Conservation (phyloP, 2,113 vertebrate species). For the Romanogobio albipinnatus region DNA sequence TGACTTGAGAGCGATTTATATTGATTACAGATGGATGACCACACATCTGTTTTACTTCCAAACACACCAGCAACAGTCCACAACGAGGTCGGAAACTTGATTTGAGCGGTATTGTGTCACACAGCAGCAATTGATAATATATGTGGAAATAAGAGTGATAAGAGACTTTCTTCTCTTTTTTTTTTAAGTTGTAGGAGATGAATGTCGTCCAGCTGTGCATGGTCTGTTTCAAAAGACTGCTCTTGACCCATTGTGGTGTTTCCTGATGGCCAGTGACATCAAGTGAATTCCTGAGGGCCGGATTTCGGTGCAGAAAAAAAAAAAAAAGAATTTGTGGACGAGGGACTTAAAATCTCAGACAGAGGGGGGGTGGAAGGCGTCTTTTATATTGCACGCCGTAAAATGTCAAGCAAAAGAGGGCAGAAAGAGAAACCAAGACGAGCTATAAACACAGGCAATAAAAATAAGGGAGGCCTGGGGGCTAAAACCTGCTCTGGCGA, state of each 20-base stretch:
- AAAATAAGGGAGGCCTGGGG: conserved; percentile 38
- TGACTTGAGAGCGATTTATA: not conserved
- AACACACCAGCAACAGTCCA: not conserved
- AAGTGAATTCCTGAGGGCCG: conserved; percentile 11
- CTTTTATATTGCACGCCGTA: conserved; percentile 44
- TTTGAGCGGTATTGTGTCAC: not conserved
- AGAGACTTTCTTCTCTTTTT: not conserved
- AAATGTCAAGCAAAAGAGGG: conserved; percentile 42
- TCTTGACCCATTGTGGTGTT: conserved; percentile 38
- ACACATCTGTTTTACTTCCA: conserved; percentile 23
- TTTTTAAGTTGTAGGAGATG: not conserved
- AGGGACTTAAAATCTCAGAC: conserved; percentile 52
- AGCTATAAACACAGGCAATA: conserved; percentile 46
- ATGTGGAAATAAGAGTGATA: not conserved
- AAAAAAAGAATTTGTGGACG: conserved; percentile 38
- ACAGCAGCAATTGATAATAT: not conserved
- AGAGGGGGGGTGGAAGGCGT: conserved; percentile 30
- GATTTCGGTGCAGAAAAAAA: conserved; percentile 26
- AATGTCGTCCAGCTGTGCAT: conserved; percentile 30
- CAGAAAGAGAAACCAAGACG: conserved; percentile 48
- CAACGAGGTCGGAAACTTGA: not conserved
- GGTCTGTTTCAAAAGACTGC: conserved; percentile 25
- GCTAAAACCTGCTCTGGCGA: conserved; percentile 44
- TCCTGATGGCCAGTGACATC: conserved; percentile 33
- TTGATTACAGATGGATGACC: conserved; percentile 6